A percentile compares a stretch with the other conserved stretches of the same genome.
These are phyloP conservation scores for Bryconaethiops microstoma DNA, from an alignment of 2,797 vertebrate genomes.

Conservation along the genomic window DNA sequence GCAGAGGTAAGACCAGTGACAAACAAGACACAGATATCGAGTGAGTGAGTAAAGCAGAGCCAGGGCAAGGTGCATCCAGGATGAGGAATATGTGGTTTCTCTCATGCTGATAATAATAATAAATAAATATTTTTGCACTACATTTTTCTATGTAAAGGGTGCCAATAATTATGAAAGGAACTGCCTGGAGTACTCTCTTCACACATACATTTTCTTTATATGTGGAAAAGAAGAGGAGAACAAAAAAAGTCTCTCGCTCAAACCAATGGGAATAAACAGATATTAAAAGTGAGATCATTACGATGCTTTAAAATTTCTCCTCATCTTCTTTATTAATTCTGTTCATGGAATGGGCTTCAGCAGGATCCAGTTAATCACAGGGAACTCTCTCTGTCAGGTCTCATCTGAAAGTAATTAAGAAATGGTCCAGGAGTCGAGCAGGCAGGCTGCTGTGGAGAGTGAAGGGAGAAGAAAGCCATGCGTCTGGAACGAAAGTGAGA, in stretches of 20 bases:
- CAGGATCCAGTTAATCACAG: constrained; percentile 48
- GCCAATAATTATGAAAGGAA: no score
- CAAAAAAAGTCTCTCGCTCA: no score
- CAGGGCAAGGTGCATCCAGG: no score
- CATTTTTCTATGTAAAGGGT: no score
- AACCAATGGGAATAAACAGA: no score
- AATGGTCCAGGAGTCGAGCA: constrained; percentile 37
- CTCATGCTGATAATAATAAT: no score
- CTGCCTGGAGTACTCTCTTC: background rate
- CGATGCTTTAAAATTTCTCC: background rate
- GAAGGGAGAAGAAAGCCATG: constrained; percentile 24
- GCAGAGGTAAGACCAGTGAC: no score
- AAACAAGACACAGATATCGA: no score
- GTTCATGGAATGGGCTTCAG: constrained; percentile 21
- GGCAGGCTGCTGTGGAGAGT: constrained; percentile 10
- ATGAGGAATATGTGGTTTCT: no score
- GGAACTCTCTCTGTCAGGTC: constrained; percentile 40
- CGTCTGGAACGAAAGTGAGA: constrained; percentile 28
- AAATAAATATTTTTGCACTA: no score
- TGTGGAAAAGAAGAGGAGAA: background rate
- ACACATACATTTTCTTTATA: background rate
- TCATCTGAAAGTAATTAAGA: constrained; percentile 52
- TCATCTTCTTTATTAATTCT: constrained; percentile 26
- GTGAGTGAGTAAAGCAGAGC: no score
- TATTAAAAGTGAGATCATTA: no score